phyloP scores from a whole-genome alignment of 2,888 invertebrate genomes.

The Asteroscopus sphinx region DNA sequence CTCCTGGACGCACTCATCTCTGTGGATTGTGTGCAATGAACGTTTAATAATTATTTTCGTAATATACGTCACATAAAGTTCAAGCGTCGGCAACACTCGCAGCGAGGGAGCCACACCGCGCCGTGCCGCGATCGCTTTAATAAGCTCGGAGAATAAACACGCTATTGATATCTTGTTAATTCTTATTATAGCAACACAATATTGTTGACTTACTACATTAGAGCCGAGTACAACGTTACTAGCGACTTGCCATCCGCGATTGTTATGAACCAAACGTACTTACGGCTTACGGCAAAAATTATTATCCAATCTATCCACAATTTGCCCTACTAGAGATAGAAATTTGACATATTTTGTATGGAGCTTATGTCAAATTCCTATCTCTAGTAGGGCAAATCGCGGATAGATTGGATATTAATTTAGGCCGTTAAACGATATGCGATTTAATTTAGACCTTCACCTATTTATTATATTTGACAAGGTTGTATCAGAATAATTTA shows the following conservation, averaged over 20 bases:
- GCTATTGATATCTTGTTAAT: slow-evolving; percentile 55
- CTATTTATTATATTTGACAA: slow-evolving; percentile 43
- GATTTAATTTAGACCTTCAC: slow-evolving; percentile 35
- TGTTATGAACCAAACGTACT: slow-evolving; percentile 9
- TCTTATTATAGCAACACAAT: slow-evolving; percentile 48
- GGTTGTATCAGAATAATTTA: slow-evolving; percentile 34
- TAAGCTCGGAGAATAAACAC: slow-evolving; percentile 47
- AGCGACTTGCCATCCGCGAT: slow-evolving; percentile 20
- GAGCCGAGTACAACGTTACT: slow-evolving; percentile 28
- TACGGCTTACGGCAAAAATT: too few species aligned
- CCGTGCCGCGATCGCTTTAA: slow-evolving; percentile 44
- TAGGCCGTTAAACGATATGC: too few species aligned
- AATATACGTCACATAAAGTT: slow-evolving; percentile 63
- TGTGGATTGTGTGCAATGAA: slow-evolving; percentile 65
- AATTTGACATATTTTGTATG: too few species aligned
- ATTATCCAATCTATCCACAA: too few species aligned
- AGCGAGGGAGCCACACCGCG: slow-evolving; percentile 26
- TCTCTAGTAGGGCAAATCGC: too few species aligned
- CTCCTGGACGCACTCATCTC: slow-evolving; percentile 65
- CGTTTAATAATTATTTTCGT: slow-evolving; percentile 66
- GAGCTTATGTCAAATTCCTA: too few species aligned
- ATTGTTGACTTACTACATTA: slow-evolving; percentile 45
- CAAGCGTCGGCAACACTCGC: slow-evolving; percentile 49
- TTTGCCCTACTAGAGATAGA: too few species aligned
- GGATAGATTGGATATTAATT: too few species aligned